These are phyloP conservation scores for Pachyuromys duprasi DNA, from an alignment of 2,797 vertebrate genomes.

Conservation along the genomic window DNA sequence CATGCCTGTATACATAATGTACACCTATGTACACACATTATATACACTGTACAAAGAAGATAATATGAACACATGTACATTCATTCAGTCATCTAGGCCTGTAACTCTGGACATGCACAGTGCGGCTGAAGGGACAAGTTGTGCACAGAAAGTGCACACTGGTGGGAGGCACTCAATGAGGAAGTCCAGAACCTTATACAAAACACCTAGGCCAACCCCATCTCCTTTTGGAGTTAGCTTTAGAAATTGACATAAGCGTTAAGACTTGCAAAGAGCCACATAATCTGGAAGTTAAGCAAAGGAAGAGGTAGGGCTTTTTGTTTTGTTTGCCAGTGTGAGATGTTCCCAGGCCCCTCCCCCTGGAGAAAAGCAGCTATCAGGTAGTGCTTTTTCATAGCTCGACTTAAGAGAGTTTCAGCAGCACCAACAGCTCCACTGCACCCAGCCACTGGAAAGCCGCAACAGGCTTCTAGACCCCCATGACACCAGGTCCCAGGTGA, in stretches of 20 bases:
- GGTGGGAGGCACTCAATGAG: slow-evolving; percentile 77
- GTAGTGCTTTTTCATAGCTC: background rate
- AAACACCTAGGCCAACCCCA: slow-evolving; percentile 41
- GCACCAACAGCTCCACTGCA: background rate
- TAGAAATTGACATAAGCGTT: slow-evolving; percentile 22
- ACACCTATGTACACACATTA: slow-evolving; percentile 67
- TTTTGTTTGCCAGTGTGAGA: background rate
- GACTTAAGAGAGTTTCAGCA: background rate
- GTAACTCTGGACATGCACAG: slow-evolving; percentile 82
- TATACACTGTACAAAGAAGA: slow-evolving; percentile 87
- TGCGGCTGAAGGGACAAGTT: slow-evolving; percentile 68
- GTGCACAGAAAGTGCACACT: slow-evolving; percentile 71
- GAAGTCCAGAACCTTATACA: slow-evolving; percentile 52
- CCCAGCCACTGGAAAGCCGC: background rate
- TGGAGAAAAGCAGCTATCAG: background rate
- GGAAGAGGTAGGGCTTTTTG: slow-evolving; percentile 22
- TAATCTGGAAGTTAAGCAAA: slow-evolving; percentile 16
- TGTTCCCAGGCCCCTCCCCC: background rate
- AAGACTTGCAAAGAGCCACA: slow-evolving; percentile 69
- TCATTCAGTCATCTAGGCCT: slow-evolving; percentile 84
- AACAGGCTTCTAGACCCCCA: accelerated
- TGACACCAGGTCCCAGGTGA: background rate
- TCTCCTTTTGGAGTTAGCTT: background rate
- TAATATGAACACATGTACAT: slow-evolving; percentile 85
- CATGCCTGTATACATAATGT: slow-evolving; percentile 80